Evolutionary conservation across 2,797 vertebrate species (phyloP), one percentile per base, ranked within the genome.

Genomic region (Thripadectes ignobilis): DNA sequence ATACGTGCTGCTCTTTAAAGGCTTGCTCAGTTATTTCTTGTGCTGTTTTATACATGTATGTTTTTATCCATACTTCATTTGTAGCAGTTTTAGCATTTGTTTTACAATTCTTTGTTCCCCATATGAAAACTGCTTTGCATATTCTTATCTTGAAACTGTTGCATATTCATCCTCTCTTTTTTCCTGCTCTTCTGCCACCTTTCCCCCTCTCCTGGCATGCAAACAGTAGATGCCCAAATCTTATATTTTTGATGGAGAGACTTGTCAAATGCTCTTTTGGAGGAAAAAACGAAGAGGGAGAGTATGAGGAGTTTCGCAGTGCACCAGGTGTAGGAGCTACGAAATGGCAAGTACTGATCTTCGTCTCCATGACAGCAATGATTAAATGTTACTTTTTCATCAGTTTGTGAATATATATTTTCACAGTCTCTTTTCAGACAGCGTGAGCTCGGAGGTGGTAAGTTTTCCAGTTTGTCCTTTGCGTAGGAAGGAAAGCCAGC

Each of bases 331-430:
- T 85, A 83, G 89, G 79, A 92, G 89, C 85, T 86, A 88, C 81
- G 59, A 84, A 95, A 80, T 63, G 51, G 46, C 92, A 90, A 93
- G 83, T 69, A 38, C 93, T 84, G 80, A 88, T 90, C 62, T 75
- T 81, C 13, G 23, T 96, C 90, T 97, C 85, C 94, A 92, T 95
- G 92, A 66, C 94, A 88, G 90, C 94, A 81, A 13, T 45, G 88
- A 75, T 91, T 92, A 94, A 95, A 91, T 71, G 87, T 83, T 95
- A 79, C 77, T 94, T 91, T 89, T 92, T 85, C 85, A 71, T 82
- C 91, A 57, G 61, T 89, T 93, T 89, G 73, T 85, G 80, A 68
- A 81, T 84, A 75, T 88, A 11, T 89, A 66, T 93, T 95, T 90
- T 72, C 88, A 73, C 30, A 65, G 79, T 41, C 73, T 68, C 79